These are phyloP conservation scores for Agelastica alni DNA, from an alignment of 2,888 invertebrate species.

Conservation along the genomic window DNA sequence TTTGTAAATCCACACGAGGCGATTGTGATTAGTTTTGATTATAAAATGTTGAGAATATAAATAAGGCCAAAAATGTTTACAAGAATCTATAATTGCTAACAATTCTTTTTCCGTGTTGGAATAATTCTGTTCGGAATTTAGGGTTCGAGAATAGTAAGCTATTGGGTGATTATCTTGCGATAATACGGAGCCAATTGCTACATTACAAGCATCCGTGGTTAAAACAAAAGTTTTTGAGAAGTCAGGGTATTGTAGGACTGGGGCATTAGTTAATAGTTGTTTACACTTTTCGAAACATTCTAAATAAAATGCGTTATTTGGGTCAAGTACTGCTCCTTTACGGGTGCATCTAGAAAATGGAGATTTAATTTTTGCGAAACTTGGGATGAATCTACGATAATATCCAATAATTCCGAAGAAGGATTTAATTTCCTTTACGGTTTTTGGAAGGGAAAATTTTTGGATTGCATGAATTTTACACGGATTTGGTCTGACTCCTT, in stretches of 20 bases:
- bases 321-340: background rate
- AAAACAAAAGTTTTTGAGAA: constrained; percentile 13
- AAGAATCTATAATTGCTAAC: constrained; percentile 17
- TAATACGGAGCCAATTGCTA: constrained; percentile 14
- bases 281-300: constrained; percentile 13
- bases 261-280: constrained; percentile 1
- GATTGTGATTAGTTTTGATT: constrained; percentile 35
- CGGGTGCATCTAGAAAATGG: constrained; percentile 10
- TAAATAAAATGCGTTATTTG: background rate
- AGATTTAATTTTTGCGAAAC: constrained; percentile 34
- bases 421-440: constrained; percentile 42
- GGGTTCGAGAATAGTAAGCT: constrained; percentile 17
- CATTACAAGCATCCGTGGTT: constrained; percentile 21
- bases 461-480: constrained; percentile 41
- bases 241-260: constrained; percentile 12
- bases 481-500: constrained; percentile 47
- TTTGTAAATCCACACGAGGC: constrained; percentile 14
- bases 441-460: constrained; percentile 35
- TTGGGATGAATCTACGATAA: constrained; percentile 33
- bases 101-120: constrained; percentile 21
- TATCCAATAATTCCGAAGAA: constrained; percentile 37
- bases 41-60: constrained; percentile 12
- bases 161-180: constrained; percentile 16
- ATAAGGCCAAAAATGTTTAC: constrained; percentile 19
- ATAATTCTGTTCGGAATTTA: constrained; percentile 21